A percentile compares a stretch with the other conserved stretches of the same genome.
Evolutionary conservation across 1,140 invertebrate species (phyloP).

Genomic region (Asobara japonica): DNA sequence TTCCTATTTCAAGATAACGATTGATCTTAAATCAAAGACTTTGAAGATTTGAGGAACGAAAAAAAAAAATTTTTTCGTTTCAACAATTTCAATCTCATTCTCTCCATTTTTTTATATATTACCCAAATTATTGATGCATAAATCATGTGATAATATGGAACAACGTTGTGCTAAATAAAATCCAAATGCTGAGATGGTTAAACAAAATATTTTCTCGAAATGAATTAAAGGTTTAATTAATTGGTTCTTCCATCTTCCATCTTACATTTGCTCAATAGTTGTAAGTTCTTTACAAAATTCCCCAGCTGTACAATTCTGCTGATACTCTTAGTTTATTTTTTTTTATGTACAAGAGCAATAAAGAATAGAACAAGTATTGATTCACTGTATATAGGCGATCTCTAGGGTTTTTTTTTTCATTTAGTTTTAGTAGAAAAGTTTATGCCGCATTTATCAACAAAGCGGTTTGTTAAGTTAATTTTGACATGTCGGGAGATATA

Average conservation of each 20-base stretch:
- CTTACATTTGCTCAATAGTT: not conserved
- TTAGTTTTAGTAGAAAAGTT: too few relatives aligned
- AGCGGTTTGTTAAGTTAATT: too few relatives aligned
- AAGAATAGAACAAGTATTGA: not conserved
- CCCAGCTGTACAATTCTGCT: not conserved
- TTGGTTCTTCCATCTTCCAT: not conserved
- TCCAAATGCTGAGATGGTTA: too few relatives aligned
- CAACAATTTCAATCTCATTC: not conserved
- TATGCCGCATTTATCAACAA: too few relatives aligned
- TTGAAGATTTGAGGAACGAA: too few relatives aligned
- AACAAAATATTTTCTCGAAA: too few relatives aligned
- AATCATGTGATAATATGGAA: not conserved
- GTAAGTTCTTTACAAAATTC: constrained; percentile 1
- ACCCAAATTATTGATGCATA: not conserved
- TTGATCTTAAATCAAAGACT: too few relatives aligned
- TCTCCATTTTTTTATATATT: not conserved
- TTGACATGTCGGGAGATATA: too few relatives aligned
- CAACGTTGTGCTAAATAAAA: not conserved
- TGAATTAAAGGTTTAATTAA: not conserved
- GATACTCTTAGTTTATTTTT: too few relatives aligned
- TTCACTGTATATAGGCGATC: not conserved
- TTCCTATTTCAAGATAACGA: not conserved
- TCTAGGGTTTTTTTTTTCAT: too few relatives aligned
- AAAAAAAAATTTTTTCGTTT: not conserved
- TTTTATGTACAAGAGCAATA: constrained; percentile 6